Percentiles rank a stretch among this genome's conserved stretches.
Evolutionary conservation across 2,113 vertebrate genomes (phyloP).

Genomic region (Alosa alosa): DNA sequence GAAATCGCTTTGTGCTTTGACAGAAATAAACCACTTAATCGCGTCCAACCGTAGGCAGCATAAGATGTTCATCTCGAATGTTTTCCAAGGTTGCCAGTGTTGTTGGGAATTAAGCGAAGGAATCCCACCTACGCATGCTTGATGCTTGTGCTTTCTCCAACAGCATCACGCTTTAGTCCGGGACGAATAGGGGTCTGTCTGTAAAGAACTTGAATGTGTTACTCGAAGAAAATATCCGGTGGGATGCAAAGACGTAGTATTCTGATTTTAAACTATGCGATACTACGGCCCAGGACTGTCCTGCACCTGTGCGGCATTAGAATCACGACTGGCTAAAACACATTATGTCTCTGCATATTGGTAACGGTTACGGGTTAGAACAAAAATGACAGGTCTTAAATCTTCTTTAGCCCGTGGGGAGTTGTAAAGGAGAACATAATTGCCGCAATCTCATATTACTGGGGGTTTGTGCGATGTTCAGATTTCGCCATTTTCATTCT

Average conservation of each 20-base stretch:
- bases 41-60: background rate
- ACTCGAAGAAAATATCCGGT: background rate
- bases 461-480: background rate
- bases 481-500: background rate
- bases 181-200: background rate
- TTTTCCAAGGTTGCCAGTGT: background rate
- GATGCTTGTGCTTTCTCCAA: slow-evolving; percentile 19
- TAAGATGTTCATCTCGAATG: background rate
- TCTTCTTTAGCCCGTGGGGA: background rate
- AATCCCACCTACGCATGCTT: slow-evolving; percentile 47
- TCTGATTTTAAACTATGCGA: background rate
- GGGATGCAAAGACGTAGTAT: background rate
- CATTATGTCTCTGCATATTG: background rate
- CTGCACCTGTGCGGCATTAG: background rate
- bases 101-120: slow-evolving; percentile 29
- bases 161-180: background rate
- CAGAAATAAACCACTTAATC: slow-evolving; percentile 10
- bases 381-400: background rate
- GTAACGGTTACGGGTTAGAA: background rate
- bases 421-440: background rate
- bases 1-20: background rate
- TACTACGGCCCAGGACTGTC: background rate
- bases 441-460: background rate
- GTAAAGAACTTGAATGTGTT: background rate
- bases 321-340: slow-evolving; percentile 6